Evolutionary conservation across 2,888 invertebrate genomes (phyloP).

Genomic region (Muschampia plurimacula): DNA sequence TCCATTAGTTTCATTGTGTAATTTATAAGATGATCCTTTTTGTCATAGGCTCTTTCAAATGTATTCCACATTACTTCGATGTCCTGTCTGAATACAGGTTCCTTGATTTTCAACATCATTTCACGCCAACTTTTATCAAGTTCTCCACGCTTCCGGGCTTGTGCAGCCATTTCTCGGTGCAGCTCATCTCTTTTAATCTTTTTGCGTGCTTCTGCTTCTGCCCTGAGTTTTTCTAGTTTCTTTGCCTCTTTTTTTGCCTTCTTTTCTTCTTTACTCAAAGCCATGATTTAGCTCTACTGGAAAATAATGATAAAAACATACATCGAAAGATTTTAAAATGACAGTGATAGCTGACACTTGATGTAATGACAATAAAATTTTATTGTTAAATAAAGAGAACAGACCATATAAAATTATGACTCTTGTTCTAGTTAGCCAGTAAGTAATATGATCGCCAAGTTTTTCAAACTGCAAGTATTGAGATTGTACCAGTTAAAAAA

Average conservation of each 20-base stretch:
- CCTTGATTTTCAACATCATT: conserved; percentile 74
- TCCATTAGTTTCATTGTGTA: conserved; percentile 86
- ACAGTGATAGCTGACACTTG: not conserved
- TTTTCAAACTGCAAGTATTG: no score
- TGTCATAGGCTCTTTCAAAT: conserved; percentile 83
- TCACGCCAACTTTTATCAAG: conserved; percentile 70
- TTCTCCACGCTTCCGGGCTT: conserved; percentile 58
- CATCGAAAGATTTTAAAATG: conserved; percentile 24
- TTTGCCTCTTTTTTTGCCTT: conserved; percentile 72
- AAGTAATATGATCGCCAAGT: no score
- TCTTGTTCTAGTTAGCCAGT: no score
- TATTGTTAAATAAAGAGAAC: not conserved
- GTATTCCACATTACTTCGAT: conserved; percentile 74
- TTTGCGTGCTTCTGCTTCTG: conserved; percentile 59
- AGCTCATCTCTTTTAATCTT: conserved; percentile 66
- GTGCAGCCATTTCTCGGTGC: conserved; percentile 67
- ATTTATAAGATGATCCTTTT: conserved; percentile 86
- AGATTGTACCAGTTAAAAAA: no score
- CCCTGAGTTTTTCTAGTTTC: conserved; percentile 61
- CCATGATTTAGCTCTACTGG: conserved; percentile 54
- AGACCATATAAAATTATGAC: not conserved
- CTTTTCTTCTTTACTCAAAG: conserved; percentile 68
- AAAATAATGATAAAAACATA: conserved; percentile 24
- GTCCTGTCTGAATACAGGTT: conserved; percentile 71
- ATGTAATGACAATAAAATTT: not conserved